Evolutionary conservation across 2,888 invertebrate species (phyloP).

Genomic region (Andrena trimmerana): DNA sequence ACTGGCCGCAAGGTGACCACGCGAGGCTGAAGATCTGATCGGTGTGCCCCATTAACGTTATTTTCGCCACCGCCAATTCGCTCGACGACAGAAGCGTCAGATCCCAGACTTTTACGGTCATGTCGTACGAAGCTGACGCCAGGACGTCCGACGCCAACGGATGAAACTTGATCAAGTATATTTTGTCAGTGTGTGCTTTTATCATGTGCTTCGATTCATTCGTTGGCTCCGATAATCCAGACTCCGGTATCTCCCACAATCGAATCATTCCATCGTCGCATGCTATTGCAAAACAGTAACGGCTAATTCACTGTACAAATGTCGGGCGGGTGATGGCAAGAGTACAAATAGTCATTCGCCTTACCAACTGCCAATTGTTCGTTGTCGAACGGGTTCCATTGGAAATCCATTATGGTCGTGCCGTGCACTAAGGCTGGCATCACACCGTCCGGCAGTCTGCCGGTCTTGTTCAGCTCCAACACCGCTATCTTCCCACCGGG

Average conservation of each 20-base stretch:
- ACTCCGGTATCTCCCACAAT: constrained; percentile 92
- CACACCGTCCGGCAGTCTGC: constrained; percentile 92
- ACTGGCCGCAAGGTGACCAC: constrained; percentile 96
- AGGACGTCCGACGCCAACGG: constrained; percentile 95
- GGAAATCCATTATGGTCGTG: constrained; percentile 95
- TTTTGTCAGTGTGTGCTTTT: constrained; percentile 95
- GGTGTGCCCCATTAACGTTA: constrained; percentile 91
- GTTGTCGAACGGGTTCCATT: constrained; percentile 97
- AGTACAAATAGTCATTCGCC: not conserved
- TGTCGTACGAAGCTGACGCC: constrained; percentile 95
- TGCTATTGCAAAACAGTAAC: constrained; percentile 85
- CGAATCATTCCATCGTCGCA: constrained; percentile 95
- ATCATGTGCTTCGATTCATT: constrained; percentile 90
- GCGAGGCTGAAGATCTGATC: constrained; percentile 96
- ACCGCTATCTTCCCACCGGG: constrained; percentile 96
- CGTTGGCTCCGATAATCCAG: constrained; percentile 90
- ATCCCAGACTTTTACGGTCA: constrained; percentile 96
- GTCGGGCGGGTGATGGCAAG: not conserved
- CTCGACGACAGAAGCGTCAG: constrained; percentile 84
- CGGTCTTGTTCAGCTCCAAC: constrained; percentile 92
- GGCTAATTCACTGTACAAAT: not conserved
- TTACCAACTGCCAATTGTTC: constrained; percentile 91
- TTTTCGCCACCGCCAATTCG: constrained; percentile 87
- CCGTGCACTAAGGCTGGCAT: constrained; percentile 96
- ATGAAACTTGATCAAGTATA: constrained; percentile 96